Conservation (phyloP, 1,140 invertebrate species). For the Batillaria attramentaria region DNA sequence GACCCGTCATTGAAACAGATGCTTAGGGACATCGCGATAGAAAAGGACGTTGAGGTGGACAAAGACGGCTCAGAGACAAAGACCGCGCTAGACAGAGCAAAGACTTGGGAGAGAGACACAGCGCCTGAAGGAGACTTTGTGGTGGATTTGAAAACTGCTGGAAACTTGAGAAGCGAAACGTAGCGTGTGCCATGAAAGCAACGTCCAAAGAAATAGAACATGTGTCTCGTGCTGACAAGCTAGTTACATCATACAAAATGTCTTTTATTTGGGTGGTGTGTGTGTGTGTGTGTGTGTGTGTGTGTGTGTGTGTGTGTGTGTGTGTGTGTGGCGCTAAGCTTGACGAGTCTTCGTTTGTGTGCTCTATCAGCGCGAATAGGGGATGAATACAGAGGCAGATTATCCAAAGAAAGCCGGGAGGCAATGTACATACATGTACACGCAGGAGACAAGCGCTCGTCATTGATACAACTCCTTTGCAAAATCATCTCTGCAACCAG, state of each 20-base stretch:
- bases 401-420: not conserved
- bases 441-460: not conserved
- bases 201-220: not conserved
- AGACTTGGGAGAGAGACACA: not conserved
- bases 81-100: too few species aligned
- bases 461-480: not conserved
- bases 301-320: conserved; percentile 8
- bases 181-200: not conserved
- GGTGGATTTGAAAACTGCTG: not conserved
- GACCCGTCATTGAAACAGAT: too few species aligned
- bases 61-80: too few species aligned
- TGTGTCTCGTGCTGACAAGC: not conserved
- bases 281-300: conserved; percentile 6
- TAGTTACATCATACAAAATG: not conserved
- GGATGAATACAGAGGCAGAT: not conserved
- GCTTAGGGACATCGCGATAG: too few species aligned
- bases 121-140: not conserved
- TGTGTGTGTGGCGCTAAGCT: too few species aligned
- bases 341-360: not conserved
- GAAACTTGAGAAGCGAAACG: not conserved
- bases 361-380: not conserved
- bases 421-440: not conserved
- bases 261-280: not conserved
- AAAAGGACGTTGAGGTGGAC: too few species aligned
- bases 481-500: too few species aligned